phyloP scores from a whole-genome alignment of 37 sponge, comb jelly and placozoan species.

The Crambe crambe region DNA sequence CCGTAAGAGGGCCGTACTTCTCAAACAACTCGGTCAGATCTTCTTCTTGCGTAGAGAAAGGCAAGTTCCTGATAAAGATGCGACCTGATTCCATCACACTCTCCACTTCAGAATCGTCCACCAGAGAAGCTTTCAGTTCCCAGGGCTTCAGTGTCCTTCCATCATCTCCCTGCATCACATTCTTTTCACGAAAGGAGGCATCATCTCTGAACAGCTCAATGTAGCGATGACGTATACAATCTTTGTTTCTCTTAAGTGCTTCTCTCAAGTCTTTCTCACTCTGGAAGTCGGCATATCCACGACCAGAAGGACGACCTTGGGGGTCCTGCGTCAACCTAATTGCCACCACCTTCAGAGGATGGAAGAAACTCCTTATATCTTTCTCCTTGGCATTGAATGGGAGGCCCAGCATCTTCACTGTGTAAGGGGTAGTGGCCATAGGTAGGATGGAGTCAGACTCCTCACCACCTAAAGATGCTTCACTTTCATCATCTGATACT shows the following conservation, averaged over 20 bases:
- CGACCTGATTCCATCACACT: constrained; percentile 83
- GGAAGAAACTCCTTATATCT: constrained; percentile 89
- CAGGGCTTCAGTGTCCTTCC: constrained; percentile 52
- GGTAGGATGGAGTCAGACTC: neutral
- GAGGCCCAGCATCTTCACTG: constrained; percentile 89
- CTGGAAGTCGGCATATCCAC: constrained; percentile 90
- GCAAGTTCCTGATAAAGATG: constrained; percentile 89
- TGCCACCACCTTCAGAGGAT: constrained; percentile 62
- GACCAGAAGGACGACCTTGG: constrained; percentile 82
- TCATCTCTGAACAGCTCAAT: constrained; percentile 85
- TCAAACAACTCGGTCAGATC: constrained; percentile 77
- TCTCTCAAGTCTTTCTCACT: constrained; percentile 73
- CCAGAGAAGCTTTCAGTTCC: constrained; percentile 47
- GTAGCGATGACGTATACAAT: constrained; percentile 86
- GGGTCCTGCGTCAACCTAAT: constrained; percentile 67
- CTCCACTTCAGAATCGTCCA: constrained; percentile 25
- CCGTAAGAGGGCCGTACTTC: constrained; percentile 85
- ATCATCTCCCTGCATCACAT: constrained; percentile 2
- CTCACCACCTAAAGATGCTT: neutral
- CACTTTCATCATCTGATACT: neutral
- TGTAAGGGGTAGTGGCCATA: constrained; percentile 38
- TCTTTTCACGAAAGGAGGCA: constrained; percentile 14
- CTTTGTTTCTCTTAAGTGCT: constrained; percentile 76
- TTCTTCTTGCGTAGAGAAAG: constrained; percentile 84
- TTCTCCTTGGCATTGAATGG: constrained; percentile 81